Conservation (phyloP, 1,140 invertebrate species). For the Panagrolaimus sp. region DNA sequence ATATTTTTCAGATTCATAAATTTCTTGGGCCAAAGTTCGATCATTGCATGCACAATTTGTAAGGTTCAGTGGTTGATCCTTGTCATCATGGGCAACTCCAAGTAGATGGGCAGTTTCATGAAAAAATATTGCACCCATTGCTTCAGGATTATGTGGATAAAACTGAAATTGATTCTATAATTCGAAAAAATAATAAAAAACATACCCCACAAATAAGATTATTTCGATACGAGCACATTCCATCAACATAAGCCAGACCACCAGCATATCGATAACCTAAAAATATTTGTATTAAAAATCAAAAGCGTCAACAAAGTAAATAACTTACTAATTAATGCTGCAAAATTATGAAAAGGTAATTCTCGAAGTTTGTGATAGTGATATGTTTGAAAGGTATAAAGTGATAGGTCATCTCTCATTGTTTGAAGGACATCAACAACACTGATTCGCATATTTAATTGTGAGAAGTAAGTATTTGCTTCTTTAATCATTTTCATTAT, state of each 20-base stretch:
- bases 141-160: constrained; percentile 14
- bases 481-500: constrained; percentile 2
- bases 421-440: background rate
- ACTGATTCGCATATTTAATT: background rate
- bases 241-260: background rate
- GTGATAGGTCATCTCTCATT: background rate
- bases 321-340: background rate
- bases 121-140: constrained; percentile 10
- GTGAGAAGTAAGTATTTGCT: background rate
- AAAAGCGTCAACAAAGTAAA: no score
- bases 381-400: background rate
- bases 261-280: background rate
- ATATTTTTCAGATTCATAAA: background rate
- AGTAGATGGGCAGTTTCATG: constrained; percentile 9
- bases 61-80: background rate
- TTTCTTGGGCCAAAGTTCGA: background rate
- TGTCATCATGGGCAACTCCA: background rate
- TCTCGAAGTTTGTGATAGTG: background rate
- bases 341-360: constrained; percentile 6
- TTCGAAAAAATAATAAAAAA: background rate
- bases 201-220: background rate
- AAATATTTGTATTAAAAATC: no score
- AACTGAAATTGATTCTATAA: constrained; percentile 7
- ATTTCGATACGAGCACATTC: background rate
- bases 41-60: background rate